A percentile compares a stretch with the other conserved stretches of the same genome.
Conservation (phyloP, 2,888 invertebrate genomes). For the Ectropis crepuscularia region DNA sequence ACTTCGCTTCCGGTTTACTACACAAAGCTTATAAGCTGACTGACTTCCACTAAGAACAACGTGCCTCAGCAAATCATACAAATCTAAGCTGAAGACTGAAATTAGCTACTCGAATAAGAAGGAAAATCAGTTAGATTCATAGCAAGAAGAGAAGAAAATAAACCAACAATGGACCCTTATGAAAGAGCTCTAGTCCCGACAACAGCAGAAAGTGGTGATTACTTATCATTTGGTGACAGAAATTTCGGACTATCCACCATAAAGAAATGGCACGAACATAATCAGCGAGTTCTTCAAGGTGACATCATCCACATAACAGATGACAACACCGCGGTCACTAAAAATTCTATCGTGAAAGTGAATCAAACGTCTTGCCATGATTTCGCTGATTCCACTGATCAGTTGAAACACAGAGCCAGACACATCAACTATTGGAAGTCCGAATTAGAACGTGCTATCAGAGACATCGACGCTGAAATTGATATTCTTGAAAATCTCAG, state of each 20-base stretch:
- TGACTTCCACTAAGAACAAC: too few relatives aligned
- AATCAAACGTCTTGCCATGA: constrained; percentile 75
- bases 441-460: constrained; percentile 72
- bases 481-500: constrained; percentile 65
- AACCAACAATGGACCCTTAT: too few relatives aligned
- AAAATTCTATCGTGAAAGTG: constrained; percentile 77
- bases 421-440: constrained; percentile 80
- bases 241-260: constrained; percentile 66
- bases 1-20: too few relatives aligned
- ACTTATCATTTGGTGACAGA: constrained; percentile 67
- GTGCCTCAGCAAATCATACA: too few relatives aligned
- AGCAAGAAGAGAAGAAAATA: too few relatives aligned
- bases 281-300: constrained; percentile 68
- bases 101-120: too few relatives aligned
- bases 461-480: constrained; percentile 75
- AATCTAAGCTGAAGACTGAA: too few relatives aligned
- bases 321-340: constrained; percentile 71
- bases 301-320: constrained; percentile 74
- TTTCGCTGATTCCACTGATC: constrained; percentile 73
- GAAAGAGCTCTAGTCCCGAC: constrained; percentile 38
- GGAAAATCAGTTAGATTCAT: too few relatives aligned
- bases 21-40: too few relatives aligned
- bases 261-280: constrained; percentile 72
- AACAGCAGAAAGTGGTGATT: constrained; percentile 65
- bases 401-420: constrained; percentile 68